Conservation (phyloP, 2,888 invertebrate genomes). For the Hypercompe scribonia region DNA sequence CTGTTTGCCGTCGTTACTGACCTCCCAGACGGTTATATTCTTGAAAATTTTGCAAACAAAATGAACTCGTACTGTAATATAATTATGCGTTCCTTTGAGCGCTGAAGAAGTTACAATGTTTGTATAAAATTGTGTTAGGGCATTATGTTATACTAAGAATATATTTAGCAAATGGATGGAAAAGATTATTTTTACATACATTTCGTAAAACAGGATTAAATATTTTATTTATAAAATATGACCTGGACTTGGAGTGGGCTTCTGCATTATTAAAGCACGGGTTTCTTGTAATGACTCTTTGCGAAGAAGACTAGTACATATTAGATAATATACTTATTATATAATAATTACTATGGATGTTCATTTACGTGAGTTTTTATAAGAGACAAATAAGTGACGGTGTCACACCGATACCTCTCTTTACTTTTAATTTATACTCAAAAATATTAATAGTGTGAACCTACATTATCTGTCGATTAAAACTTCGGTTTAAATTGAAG, state of each 20-base stretch:
- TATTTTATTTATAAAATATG: neutral
- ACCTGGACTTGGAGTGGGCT: neutral
- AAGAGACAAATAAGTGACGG: neutral
- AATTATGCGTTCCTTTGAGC: slow-evolving; percentile 40
- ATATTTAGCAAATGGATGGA: neutral
- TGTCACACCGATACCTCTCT: neutral
- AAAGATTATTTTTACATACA: neutral
- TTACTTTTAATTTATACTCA: neutral
- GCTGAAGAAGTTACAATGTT: slow-evolving; percentile 27
- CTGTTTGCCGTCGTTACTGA: slow-evolving; percentile 45
- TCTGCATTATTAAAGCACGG: neutral
- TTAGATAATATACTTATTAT: neutral
- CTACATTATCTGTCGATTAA: too few species aligned
- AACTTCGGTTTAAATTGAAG: too few species aligned
- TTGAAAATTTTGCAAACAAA: slow-evolving; percentile 40
- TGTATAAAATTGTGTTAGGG: slow-evolving; percentile 36
- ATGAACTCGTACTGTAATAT: slow-evolving; percentile 42
- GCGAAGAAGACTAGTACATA: neutral
- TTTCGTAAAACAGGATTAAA: neutral
- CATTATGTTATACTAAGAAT: slow-evolving; percentile 9
- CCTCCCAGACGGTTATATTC: slow-evolving; percentile 40
- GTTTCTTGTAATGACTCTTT: neutral
- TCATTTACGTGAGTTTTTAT: neutral
- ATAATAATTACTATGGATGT: neutral
- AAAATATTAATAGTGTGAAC: too few species aligned